phyloP scores from a whole-genome alignment of 1,140 invertebrate species.

The Cyclargus thomasi region DNA sequence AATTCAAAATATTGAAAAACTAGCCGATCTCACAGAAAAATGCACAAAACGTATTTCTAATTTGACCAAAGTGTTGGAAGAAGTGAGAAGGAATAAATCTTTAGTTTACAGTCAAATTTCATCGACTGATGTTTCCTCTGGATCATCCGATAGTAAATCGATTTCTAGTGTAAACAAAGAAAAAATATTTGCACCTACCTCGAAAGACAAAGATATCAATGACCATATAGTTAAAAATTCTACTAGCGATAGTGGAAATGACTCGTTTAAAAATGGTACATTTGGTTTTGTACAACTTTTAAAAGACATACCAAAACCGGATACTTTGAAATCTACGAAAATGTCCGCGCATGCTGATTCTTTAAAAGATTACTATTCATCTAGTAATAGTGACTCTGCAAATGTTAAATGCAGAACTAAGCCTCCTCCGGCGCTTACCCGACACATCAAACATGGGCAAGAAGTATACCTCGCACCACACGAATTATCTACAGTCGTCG shows the following conservation, averaged over 20 bases:
- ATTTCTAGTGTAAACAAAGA: constrained; percentile 33
- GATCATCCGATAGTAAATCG: constrained; percentile 41
- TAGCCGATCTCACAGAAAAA: constrained; percentile 71
- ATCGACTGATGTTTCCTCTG: constrained; percentile 53
- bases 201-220: constrained; percentile 19
- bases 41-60: constrained; percentile 74
- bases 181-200: constrained; percentile 18
- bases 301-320: constrained; percentile 52
- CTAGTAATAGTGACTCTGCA: constrained; percentile 26
- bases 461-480: constrained; percentile 67
- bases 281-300: constrained; percentile 42
- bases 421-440: constrained; percentile 54
- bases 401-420: constrained; percentile 46
- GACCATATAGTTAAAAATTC: constrained; percentile 8
- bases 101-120: constrained; percentile 58
- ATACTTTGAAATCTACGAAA: constrained; percentile 27
- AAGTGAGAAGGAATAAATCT: constrained; percentile 75
- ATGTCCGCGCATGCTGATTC: constrained; percentile 18
- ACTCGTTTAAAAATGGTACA: constrained; percentile 18
- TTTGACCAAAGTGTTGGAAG: constrained; percentile 73
- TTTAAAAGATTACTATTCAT: constrained; percentile 21
- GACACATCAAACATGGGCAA: constrained; percentile 49
- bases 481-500: constrained; percentile 80
- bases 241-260: background rate
- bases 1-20: constrained; percentile 68